These are phyloP conservation scores for Dinoponera quadriceps DNA, from an alignment of 1,140 invertebrate genomes.

Conservation along the genomic window DNA sequence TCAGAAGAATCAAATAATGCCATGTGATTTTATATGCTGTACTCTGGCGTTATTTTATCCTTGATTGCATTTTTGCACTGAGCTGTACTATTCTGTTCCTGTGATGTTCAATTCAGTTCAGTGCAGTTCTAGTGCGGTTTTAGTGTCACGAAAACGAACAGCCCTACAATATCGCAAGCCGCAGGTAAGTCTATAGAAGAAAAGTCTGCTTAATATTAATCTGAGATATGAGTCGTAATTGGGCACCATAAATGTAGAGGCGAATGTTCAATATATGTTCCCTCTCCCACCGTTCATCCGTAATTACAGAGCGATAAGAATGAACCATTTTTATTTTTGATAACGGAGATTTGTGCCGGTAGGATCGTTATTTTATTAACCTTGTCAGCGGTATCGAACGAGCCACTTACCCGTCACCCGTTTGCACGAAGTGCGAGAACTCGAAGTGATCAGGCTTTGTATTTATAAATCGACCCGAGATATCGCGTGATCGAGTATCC, in stretches of 20 bases:
- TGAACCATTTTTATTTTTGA: not conserved
- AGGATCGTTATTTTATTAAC: conserved; percentile 46
- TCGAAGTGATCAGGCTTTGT: not conserved
- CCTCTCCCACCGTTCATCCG: not conserved
- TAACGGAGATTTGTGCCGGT: conserved; percentile 23
- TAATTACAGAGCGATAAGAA: conserved; percentile 16
- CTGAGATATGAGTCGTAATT: not conserved
- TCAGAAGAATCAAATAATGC: too few relatives aligned
- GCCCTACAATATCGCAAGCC: not conserved
- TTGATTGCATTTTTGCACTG: too few relatives aligned
- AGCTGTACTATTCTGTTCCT: too few relatives aligned
- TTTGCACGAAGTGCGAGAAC: not conserved
- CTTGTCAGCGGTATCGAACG: conserved; percentile 4
- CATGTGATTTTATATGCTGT: too few relatives aligned
- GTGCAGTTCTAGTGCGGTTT: too few relatives aligned
- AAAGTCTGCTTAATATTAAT: conserved; percentile 4
- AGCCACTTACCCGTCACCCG: not conserved
- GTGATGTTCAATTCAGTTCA: too few relatives aligned
- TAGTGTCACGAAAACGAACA: too few relatives aligned
- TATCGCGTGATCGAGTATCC: not conserved
- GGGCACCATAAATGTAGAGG: not conserved
- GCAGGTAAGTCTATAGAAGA: conserved; percentile 38
- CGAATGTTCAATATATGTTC: conserved; percentile 30
- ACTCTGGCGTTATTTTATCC: too few relatives aligned
- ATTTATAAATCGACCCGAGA: not conserved